These are phyloP conservation scores for Agrochola lychnidis DNA, from an alignment of 2,888 invertebrate species.

Conservation along the genomic window DNA sequence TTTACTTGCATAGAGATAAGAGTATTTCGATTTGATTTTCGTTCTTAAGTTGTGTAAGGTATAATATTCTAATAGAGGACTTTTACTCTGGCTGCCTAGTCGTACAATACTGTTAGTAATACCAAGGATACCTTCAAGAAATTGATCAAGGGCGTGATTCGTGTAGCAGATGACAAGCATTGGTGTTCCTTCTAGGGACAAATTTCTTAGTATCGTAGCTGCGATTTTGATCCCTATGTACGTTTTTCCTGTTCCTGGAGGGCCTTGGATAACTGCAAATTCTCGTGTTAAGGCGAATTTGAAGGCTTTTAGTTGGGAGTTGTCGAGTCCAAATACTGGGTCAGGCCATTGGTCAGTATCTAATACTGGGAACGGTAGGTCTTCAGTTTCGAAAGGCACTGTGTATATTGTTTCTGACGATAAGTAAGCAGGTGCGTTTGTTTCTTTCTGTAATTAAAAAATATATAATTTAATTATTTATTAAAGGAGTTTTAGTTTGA, in stretches of 20 bases:
- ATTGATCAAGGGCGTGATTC: constrained; percentile 97
- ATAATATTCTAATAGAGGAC: constrained; percentile 88
- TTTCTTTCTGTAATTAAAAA: constrained; percentile 72
- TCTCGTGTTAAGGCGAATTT: constrained; percentile 93
- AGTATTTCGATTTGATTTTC: constrained; percentile 82
- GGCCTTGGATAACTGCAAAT: constrained; percentile 95
- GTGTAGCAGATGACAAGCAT: constrained; percentile 95
- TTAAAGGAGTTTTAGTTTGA: too few species aligned
- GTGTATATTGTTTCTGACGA: constrained; percentile 79
- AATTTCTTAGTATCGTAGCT: constrained; percentile 92
- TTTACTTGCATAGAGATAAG: constrained; percentile 79
- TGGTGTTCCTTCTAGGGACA: constrained; percentile 90
- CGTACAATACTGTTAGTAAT: constrained; percentile 92
- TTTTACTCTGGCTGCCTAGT: constrained; percentile 93
- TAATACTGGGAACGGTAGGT: constrained; percentile 80
- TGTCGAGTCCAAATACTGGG: constrained; percentile 90
- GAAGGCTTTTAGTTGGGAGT: constrained; percentile 92
- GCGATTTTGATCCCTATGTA: constrained; percentile 94
- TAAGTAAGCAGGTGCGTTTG: constrained; percentile 83
- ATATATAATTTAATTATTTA: too few species aligned
- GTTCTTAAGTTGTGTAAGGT: constrained; percentile 85
- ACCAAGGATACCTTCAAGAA: constrained; percentile 92
- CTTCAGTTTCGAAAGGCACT: constrained; percentile 70
- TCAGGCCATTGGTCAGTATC: constrained; percentile 87
- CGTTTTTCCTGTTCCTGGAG: constrained; percentile 97